Base-by-base conservation (phyloP, 2,797 vertebrate species). In the Phataginus tetradactyla region DNA sequence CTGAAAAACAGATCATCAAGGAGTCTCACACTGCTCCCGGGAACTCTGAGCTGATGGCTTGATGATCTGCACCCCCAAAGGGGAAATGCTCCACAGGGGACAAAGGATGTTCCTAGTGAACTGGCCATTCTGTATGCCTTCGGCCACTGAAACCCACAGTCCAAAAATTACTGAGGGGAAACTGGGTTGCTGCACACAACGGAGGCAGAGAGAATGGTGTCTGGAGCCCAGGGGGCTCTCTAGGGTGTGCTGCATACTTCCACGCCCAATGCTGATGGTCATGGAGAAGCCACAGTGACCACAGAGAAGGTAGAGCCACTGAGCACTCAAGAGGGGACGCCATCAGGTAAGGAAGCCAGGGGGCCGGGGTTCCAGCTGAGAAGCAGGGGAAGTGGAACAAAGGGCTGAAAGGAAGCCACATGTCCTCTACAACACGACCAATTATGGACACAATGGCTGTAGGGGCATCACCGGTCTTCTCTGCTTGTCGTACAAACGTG, bases 1-100 rank as follows among this genome's bases (percentile, higher is more conserved):
- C 99, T 99, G 96, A 37, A 97, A 92, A 72, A 92, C 78, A 77
- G 25, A 89, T 6, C 81, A 34, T 2, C 86, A 49, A 7, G 5
- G 25, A 74, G 66, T 39, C n/a, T 87, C 49, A 80, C 49, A 27
- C 0, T 0, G 55, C 42, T 23, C 55, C 89, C 2, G 18, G 55
- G 51, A 34, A 32, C 51, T 42, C 37, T 23, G 63, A 17, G 72
- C 34, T 15, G 23, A 55, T 5, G 25, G 59, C 78, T 10, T 27
- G 69, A 32, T 0, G 15, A 49, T 7, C 77, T 37, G 4, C n/a
- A 69, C 3, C 39, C 14, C 92, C 15, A 7, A 12, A 37, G 51
- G 61, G 49, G 14, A 80, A 42, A 14, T 0, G 34, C 53, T 29
- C 32, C 69, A 32, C 10, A 9, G 49, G 15, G 32, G 39, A n/a